Evolutionary conservation across 1,140 invertebrate genomes (phyloP).

Genomic region (Leptinotarsa lineolata): DNA sequence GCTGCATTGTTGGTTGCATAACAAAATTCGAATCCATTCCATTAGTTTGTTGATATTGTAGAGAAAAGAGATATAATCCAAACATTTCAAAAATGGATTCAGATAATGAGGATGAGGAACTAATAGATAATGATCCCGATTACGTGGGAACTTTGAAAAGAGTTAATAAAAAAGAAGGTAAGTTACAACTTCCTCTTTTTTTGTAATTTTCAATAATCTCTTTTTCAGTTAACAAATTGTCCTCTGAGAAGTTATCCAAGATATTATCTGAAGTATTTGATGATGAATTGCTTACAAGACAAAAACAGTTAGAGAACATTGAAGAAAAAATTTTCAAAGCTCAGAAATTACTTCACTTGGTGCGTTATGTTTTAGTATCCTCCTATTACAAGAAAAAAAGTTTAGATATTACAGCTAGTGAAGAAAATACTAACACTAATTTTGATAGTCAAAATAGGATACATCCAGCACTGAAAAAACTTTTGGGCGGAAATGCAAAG

Average conservation of each 20-base stretch:
- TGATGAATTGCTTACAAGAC: conserved; percentile 45
- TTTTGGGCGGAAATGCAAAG: conserved; percentile 64
- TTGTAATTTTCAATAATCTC: not conserved
- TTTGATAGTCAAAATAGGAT: conserved; percentile 63
- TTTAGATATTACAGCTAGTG: conserved; percentile 56
- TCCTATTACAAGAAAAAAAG: conserved; percentile 72
- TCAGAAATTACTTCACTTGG: conserved; percentile 68
- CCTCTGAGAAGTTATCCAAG: conserved; percentile 41
- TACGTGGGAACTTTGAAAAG: conserved; percentile 46
- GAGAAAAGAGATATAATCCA: not conserved
- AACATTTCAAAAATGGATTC: conserved; percentile 13
- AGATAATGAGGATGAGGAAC: conserved; percentile 11
- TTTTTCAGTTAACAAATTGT: conserved; percentile 45
- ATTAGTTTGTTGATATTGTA: no score
- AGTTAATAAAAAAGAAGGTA: conserved; percentile 48
- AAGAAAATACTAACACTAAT: conserved; percentile 23
- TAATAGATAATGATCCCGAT: conserved; percentile 47
- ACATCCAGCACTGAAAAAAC: conserved; percentile 73
- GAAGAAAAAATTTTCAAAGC: conserved; percentile 65
- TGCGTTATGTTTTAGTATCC: conserved; percentile 70
- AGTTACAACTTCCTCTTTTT: not conserved
- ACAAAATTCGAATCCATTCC: no score
- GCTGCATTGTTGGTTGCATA: no score
- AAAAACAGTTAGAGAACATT: conserved; percentile 58
- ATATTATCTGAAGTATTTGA: conserved; percentile 51